Percentiles rank a stretch among this genome's conserved stretches.
phyloP scores from a whole-genome alignment of 2,797 vertebrate species.

The Dallia pectoralis region DNA sequence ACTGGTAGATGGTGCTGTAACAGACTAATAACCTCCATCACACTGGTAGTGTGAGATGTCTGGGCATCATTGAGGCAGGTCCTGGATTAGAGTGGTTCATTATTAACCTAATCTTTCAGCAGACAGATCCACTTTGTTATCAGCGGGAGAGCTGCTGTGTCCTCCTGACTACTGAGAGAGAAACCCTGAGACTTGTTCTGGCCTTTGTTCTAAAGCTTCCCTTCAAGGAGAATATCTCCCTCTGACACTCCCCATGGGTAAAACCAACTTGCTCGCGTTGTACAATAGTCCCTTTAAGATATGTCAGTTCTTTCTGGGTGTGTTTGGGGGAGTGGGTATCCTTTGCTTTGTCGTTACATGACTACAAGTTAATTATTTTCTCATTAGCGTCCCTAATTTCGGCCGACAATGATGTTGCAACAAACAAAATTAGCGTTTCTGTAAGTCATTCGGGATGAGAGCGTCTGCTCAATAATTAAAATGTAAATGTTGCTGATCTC shows the following conservation, averaged over 20 bases:
- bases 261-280: not conserved
- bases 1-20: slow-evolving; percentile 36
- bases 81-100: slow-evolving; percentile 49
- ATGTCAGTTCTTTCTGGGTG: not conserved
- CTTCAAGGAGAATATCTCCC: not conserved
- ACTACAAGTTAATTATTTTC: too few species aligned
- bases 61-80: slow-evolving; percentile 34
- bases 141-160: slow-evolving; percentile 41
- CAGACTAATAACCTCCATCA: not conserved
- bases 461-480: too few species aligned
- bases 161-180: slow-evolving; percentile 36
- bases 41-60: slow-evolving; percentile 14
- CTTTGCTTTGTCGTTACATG: too few species aligned
- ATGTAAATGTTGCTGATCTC: too few species aligned
- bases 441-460: too few species aligned
- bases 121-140: slow-evolving; percentile 49
- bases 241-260: not conserved
- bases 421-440: too few species aligned
- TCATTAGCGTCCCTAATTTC: too few species aligned
- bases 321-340: not conserved
- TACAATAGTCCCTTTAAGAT: not conserved
- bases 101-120: slow-evolving; percentile 69
- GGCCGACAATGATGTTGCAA: too few species aligned
- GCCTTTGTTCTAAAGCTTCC: slow-evolving; percentile 33
- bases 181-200: slow-evolving; percentile 23